Conservation (phyloP, 2,888 invertebrate species). For the Archips crataeganus region DNA sequence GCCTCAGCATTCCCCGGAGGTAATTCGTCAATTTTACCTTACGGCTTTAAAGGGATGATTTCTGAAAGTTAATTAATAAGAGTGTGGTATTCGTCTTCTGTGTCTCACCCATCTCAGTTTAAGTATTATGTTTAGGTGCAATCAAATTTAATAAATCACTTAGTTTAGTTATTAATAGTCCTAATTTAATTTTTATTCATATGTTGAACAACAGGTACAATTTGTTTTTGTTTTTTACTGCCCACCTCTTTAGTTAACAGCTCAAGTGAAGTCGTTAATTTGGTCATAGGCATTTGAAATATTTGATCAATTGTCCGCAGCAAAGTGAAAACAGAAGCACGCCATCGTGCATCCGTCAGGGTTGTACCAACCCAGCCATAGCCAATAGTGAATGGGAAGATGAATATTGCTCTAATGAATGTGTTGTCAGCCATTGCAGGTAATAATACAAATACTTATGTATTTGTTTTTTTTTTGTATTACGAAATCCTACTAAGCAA, state of each 20-base stretch:
- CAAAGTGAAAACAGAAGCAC: conserved; percentile 78
- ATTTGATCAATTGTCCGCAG: conserved; percentile 56
- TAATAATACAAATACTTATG: conserved; percentile 49
- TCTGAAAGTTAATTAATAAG: neutral
- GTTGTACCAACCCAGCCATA: conserved; percentile 96
- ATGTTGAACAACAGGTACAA: neutral
- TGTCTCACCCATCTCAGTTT: neutral
- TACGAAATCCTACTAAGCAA: neutral
- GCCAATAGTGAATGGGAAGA: conserved; percentile 98
- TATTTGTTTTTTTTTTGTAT: conserved; percentile 1
- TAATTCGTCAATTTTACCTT: conserved; percentile 51
- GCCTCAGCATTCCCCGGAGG: conserved; percentile 76
- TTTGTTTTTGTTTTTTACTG: neutral
- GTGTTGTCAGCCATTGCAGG: conserved; percentile 98
- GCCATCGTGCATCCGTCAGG: conserved; percentile 92
- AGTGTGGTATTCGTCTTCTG: neutral
- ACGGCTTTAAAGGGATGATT: conserved; percentile 37
- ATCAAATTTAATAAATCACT: conserved; percentile 16
- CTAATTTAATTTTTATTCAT: conserved; percentile 1
- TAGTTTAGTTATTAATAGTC: conserved; percentile 2
- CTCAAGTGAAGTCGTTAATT: neutral
- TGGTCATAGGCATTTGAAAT: conserved; percentile 36
- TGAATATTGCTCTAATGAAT: conserved; percentile 98
- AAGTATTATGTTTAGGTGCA: conserved; percentile 43
- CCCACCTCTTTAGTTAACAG: neutral